phyloP scores from a whole-genome alignment of 2,797 vertebrate genomes.

The Toxotes lorentzi region DNA sequence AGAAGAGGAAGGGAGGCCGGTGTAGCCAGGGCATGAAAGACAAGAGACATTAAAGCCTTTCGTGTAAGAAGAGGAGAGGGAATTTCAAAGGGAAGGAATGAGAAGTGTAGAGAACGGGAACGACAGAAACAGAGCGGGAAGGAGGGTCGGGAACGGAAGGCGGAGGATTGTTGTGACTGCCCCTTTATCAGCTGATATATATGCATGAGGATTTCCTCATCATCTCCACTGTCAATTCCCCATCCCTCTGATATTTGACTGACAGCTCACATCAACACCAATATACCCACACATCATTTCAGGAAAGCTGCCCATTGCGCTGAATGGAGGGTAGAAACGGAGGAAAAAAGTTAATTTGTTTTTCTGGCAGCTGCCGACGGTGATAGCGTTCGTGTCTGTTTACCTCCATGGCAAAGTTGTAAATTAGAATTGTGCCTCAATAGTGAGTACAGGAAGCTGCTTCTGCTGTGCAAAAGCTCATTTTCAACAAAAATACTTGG shows the following conservation, averaged over 20 bases:
- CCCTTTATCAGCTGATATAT: slow-evolving; percentile 81
- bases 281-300: slow-evolving; percentile 79
- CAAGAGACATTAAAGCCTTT: slow-evolving; percentile 57
- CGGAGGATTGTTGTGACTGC: slow-evolving; percentile 50
- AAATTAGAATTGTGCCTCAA: slow-evolving; percentile 76
- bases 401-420: slow-evolving; percentile 69
- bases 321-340: slow-evolving; percentile 45
- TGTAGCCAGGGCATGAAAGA: slow-evolving; percentile 51
- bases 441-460: slow-evolving; percentile 51
- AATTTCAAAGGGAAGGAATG: slow-evolving; percentile 50
- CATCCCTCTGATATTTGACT: slow-evolving; percentile 78
- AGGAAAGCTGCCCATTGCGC: slow-evolving; percentile 65
- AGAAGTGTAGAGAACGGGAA: slow-evolving; percentile 14
- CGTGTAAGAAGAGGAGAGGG: slow-evolving; percentile 35
- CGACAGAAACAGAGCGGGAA: slow-evolving; percentile 11
- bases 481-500: slow-evolving; percentile 62
- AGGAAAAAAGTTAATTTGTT: slow-evolving; percentile 80
- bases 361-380: slow-evolving; percentile 70
- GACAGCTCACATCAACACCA: slow-evolving; percentile 80
- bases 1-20: slow-evolving; percentile 44
- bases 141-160: background rate
- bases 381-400: slow-evolving; percentile 73
- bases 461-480: slow-evolving; percentile 50
- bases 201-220: slow-evolving; percentile 81
- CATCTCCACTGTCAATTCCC: slow-evolving; percentile 67